Conservation (phyloP, 1,140 invertebrate genomes). For the Rhagoletis zephyria region DNA sequence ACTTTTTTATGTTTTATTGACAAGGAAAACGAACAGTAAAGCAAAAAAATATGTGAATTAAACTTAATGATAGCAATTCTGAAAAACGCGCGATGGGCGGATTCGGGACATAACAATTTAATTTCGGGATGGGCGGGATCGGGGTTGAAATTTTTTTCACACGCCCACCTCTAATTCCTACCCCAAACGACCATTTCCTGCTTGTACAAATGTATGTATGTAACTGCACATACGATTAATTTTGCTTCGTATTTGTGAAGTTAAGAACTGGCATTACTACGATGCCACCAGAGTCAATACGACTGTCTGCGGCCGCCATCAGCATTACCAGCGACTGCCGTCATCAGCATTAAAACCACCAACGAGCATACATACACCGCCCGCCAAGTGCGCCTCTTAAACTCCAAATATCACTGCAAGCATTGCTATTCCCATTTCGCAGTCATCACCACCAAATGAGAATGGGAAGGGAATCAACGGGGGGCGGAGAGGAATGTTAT, state of each 20-base stretch:
- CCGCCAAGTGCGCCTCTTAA: background rate
- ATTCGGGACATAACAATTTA: too few species aligned
- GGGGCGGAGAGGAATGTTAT: background rate
- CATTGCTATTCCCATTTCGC: background rate
- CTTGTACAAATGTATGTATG: background rate
- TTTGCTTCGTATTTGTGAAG: background rate
- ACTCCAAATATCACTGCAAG: background rate
- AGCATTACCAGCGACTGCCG: background rate
- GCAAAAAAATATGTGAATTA: too few species aligned
- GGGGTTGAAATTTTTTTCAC: too few species aligned
- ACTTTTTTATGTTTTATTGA: too few species aligned
- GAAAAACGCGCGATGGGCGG: too few species aligned
- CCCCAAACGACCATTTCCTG: background rate
- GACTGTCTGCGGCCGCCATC: background rate
- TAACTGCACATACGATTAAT: conserved; percentile 2
- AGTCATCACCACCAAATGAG: background rate
- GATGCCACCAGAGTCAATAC: background rate
- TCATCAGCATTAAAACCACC: background rate
- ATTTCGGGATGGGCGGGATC: too few species aligned
- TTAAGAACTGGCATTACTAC: background rate
- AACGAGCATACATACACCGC: background rate
- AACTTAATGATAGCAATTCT: too few species aligned
- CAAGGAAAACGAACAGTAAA: too few species aligned
- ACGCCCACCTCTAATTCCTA: too few species aligned
- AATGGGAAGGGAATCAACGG: background rate